Base-by-base conservation (phyloP, 2,888 invertebrate genomes). In the Acanthosepion lycidas region DNA sequence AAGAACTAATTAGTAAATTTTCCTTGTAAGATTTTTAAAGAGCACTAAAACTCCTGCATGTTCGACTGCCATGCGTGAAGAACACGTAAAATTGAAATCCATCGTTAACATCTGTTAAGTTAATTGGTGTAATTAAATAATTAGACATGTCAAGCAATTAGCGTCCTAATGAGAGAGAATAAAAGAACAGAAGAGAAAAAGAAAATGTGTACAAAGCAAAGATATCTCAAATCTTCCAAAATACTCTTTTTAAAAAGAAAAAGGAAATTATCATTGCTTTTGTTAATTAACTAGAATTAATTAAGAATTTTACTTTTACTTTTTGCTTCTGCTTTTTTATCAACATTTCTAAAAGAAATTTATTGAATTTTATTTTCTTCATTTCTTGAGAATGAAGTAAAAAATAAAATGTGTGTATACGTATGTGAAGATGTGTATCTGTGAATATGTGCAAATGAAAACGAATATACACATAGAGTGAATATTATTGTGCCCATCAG, bases 31-130 rank as follows among this genome's bases (percentile, higher is more conserved):
- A 78, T 78, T 78, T 78, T 78, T n/a, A 78, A 78, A 78, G 28
- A 59, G 55, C 55, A 59, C 78, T 78, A 78, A 78, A 78, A 78
- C 78, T 78, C n/a, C n/a, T 78, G 78, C 78, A 78, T 78, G 78
- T 78, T 78, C n/a, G 78, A 78, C n/a, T n/a, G 78, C 78, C n/a
- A 15, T n/a, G 78, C 78, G 78, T 78, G 78, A n/a, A n/a, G 78
- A 78, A 78, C 78, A 78, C n/a, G 78, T 78, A 78, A 78, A 78
- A 78, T n/a, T 78, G 78, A 78, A 78, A 78, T 78, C 78, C n/a
- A 78, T 78, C 78, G 78, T 78, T 78, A 78, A 78, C 78, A 78
- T 78, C 78, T 78, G 78, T 78, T 78, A 78, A 78, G 78, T 78
- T 78, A 78, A 78, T 78, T 78, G 78, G n/a, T 78, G 78, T 78